Base-by-base conservation (phyloP, 2,113 vertebrate species). In the Brachionichthys hirsutus region DNA sequence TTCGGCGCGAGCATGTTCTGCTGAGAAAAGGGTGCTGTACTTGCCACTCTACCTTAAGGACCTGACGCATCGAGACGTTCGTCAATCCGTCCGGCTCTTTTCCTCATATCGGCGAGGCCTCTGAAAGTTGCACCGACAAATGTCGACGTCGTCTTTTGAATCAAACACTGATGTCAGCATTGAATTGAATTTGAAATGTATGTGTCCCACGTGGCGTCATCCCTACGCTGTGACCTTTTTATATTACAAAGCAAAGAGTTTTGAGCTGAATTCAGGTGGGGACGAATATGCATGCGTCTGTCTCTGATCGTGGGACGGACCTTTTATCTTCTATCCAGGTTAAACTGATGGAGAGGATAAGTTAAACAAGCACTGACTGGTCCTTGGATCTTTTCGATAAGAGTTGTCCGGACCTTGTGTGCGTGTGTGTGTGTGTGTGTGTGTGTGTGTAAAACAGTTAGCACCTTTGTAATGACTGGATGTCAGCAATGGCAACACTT, bases 41-140 rank as follows among this genome's bases (percentile, higher is more conserved):
- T 83, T 77, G 76, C 81, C 83, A 73, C 70, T 89, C 73, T 78
- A 89, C 81, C 87, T 89, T 88, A 87, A 83, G 68, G 75, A 81
- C 82, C 75, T 85, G 68, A 77, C 55, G 70, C 63, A 70, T 77
- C 77, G 78, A 60, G 53, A 51, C 52, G 72, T 89, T 72, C 54
- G 45, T 40, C 50, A 69, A 72, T 52, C 54, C 82, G 74, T 77
- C 54, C 50, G 60, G 44, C 52, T 80, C 72, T 35, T 66, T n/a
- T 67, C 57, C 73, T 62, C 64, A 67, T 15, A 41, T 22, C 52
- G 73, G 70, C 66, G 81, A 81, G 73, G 78, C 54, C 54, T 73
- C 48, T 30, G 46, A 74, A 72, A 57, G 73, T 62, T 83, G 81
- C 76, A 80, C 61, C 77, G 70, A 70, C 60, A 62, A 81, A 84